Evolutionary conservation across 2,888 invertebrate species (phyloP), one percentile per base, ranked within the genome.

Genomic region (Eristalinus aeneus): DNA sequence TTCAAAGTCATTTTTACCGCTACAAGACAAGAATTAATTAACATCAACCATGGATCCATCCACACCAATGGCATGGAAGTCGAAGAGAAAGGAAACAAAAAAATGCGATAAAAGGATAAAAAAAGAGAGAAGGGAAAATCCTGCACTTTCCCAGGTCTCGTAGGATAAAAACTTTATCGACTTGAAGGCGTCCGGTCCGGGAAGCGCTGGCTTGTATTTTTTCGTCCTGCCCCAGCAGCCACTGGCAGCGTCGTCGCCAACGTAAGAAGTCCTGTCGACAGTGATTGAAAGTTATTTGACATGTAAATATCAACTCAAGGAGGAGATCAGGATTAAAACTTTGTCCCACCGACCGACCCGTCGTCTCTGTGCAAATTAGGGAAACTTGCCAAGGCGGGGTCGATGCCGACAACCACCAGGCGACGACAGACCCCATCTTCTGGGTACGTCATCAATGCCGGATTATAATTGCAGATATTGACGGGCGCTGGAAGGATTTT

Each of bases 11-110:
- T 81, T 81, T 67, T 86, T 82, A 82, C 81, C 82, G 71, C 90
- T 92, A 90, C 90, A 92, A 92, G 89, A 92, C 91, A 90, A 89
- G 92, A 92, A 92, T 92, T 92, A 92, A 92, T 92, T 92, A 92
- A 91, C 91, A 90, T 89, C 89, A 81, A 85, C 63, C 73, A 68
- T 56, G 54, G 72, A 58, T 16, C 46, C 46, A 60, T n/a, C n/a
- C 63, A 27, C 31, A n/a, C 54, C 27, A 31, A 34, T n/a, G 31
- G 65, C 58, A 11, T 12, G 20, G 31, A 39, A 53, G 54, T 22
- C 58, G 34, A 23, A 61, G 5, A 20, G 60, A 16, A 34, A 46
- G 10, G 32, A 36, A 75, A 81, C 60, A 73, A 68, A 75, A 81
- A 64, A 73, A 68, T 78, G 58, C 60, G 60, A 73, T 63, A 73